phyloP scores from a whole-genome alignment of 2,113 vertebrate species.

The Cyrtonyx montezumae region DNA sequence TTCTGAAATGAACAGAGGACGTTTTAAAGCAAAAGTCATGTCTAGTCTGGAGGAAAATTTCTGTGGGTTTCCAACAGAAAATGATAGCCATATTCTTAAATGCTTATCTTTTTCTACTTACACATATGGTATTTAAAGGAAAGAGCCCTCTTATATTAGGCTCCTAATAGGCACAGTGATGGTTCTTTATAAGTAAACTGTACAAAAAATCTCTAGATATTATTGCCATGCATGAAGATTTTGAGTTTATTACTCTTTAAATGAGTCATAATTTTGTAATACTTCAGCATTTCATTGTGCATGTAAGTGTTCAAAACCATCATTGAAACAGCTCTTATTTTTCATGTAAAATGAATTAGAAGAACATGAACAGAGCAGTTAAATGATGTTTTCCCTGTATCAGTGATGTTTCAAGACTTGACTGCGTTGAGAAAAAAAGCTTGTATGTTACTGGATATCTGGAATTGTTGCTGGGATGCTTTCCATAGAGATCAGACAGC shows the following conservation, averaged over 20 bases:
- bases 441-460: accelerated
- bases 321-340: neutral
- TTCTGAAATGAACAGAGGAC: neutral
- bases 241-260: neutral
- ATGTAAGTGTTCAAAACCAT: neutral
- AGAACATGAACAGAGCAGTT: neutral
- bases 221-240: neutral
- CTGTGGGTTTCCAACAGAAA: neutral
- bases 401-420: neutral
- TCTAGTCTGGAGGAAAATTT: neutral
- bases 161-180: neutral
- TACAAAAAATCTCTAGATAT: neutral
- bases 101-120: neutral
- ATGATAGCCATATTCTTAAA: neutral
- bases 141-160: neutral
- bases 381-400: neutral
- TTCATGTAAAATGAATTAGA: neutral
- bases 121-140: neutral
- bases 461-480: neutral
- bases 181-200: neutral
- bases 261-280: neutral
- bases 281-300: neutral
- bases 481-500: neutral
- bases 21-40: accelerated
- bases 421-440: neutral